Percentiles rank a stretch among this genome's conserved stretches.
These are phyloP conservation scores for Epirrhoe alternata DNA, from an alignment of 2,888 invertebrate genomes.

Conservation along the genomic window DNA sequence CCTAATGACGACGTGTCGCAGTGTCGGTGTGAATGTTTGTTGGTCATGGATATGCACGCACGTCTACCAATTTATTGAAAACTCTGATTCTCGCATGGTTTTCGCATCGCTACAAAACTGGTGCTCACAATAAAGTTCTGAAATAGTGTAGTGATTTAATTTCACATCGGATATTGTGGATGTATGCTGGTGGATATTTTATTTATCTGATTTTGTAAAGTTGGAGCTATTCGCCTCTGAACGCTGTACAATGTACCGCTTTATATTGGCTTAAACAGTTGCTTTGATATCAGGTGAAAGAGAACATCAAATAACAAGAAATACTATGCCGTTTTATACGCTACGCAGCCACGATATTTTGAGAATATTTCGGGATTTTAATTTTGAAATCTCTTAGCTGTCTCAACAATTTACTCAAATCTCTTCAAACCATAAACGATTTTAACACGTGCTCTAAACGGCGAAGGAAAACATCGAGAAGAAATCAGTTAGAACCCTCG, in stretches of 20 bases:
- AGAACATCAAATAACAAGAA: neutral
- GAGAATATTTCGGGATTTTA: no score
- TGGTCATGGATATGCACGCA: no score
- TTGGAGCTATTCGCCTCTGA: neutral
- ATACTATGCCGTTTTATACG: neutral
- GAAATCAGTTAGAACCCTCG: no score
- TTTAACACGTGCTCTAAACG: no score
- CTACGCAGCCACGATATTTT: no score
- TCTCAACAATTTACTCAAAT: no score
- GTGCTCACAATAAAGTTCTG: slow-evolving; percentile 20
- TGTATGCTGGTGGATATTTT: slow-evolving; percentile 25
- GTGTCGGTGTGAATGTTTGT: no score
- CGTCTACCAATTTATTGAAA: no score
- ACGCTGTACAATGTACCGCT: slow-evolving; percentile 7
- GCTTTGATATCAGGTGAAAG: neutral
- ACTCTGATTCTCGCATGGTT: neutral
- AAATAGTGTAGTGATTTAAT: slow-evolving; percentile 38
- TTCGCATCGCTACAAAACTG: neutral
- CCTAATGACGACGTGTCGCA: no score
- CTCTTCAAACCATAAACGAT: no score
- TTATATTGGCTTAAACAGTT: neutral
- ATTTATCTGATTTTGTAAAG: slow-evolving; percentile 26
- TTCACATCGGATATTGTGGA: slow-evolving; percentile 34
- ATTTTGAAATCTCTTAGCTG: no score
- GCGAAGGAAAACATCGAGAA: no score